phyloP scores from a whole-genome alignment of 2,113 vertebrate genomes.

The Cyprinus carpio region DNA sequence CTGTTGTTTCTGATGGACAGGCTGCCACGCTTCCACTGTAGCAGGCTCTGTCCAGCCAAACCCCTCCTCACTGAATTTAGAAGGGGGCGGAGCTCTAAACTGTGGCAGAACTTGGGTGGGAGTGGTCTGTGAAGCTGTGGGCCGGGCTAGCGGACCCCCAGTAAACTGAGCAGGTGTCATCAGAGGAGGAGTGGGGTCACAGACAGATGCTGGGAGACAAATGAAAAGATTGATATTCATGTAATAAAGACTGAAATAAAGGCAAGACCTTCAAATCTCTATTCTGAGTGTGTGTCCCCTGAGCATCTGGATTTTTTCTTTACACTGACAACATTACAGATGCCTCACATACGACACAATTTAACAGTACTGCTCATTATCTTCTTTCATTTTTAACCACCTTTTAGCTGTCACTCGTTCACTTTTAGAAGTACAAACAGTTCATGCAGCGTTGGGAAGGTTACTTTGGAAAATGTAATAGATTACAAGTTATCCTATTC shows the following conservation, averaged over 20 bases:
- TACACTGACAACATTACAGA: neutral
- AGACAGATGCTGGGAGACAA: neutral
- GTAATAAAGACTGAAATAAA: neutral
- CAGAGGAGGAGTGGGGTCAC: neutral
- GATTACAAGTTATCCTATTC: too few species aligned
- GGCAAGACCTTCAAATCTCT: neutral
- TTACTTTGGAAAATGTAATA: too few species aligned
- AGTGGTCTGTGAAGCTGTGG: neutral
- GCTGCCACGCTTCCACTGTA: neutral
- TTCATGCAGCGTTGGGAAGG: too few species aligned
- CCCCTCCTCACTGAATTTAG: neutral
- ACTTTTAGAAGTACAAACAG: neutral
- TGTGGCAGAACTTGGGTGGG: neutral
- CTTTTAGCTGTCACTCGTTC: neutral
- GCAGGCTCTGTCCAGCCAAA: neutral
- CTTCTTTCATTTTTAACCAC: neutral
- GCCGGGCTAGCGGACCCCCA: neutral
- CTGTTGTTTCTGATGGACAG: neutral
- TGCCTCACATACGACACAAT: neutral
- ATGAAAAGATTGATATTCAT: neutral
- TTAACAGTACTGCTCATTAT: neutral
- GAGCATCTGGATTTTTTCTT: neutral
- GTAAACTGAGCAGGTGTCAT: slow-evolving; percentile 36
- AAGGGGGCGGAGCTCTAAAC: neutral
- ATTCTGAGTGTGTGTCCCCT: neutral